Evolutionary conservation across 2,113 vertebrate genomes (phyloP), one percentile per base, ranked within the genome.

Genomic region (Myotis davidii): DNA sequence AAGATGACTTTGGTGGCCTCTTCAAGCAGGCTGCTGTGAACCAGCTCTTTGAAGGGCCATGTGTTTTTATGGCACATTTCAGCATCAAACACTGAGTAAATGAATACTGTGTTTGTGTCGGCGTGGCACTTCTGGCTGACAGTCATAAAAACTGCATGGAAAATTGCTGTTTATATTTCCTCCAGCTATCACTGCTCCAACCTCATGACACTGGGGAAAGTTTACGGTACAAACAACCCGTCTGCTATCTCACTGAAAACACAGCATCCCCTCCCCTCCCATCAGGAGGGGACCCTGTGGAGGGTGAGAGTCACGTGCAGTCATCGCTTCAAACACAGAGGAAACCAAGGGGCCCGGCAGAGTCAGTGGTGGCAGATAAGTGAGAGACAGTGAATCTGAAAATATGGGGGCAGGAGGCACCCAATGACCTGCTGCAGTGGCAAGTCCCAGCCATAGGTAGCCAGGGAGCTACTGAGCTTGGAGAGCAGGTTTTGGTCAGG

Each of bases 91-190:
- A 50, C 70, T 14, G 5, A 65, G 83, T 82, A 89, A 70, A 92
- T 34, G 91, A 87, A 59, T 52, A 32, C 17, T 25, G 79, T 88
- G 56, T 83, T 92, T 11, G 10, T 16, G 79, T 92, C n/a, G 9
- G 64, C 21, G 0, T 27, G 92, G 90, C 39, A 34, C 34, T 64
- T 56, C 96, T 50, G 93, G 1, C 17, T 89, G 86, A 82, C 67
- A 78, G 92, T 90, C 91, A 88, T 87, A 95, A 96, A 97, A 79
- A 94, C 95, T 13, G 59, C 91, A 95, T 54, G 97, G 97, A 92
- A 97, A 97, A 96, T 92, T 69, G n/a, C n/a, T 98, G 92, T 98
- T 98, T 98, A 89, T 98, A 74, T 98, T 98, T 97, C 98, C 97
- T 97, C 93, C 96, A 39, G 61, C 91, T 76, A 70, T 86, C 88